Percentiles rank a stretch among this genome's conserved stretches.
These are phyloP conservation scores for Rousettus leschenaultii DNA, from an alignment of 2,113 vertebrate species.

Conservation along the genomic window DNA sequence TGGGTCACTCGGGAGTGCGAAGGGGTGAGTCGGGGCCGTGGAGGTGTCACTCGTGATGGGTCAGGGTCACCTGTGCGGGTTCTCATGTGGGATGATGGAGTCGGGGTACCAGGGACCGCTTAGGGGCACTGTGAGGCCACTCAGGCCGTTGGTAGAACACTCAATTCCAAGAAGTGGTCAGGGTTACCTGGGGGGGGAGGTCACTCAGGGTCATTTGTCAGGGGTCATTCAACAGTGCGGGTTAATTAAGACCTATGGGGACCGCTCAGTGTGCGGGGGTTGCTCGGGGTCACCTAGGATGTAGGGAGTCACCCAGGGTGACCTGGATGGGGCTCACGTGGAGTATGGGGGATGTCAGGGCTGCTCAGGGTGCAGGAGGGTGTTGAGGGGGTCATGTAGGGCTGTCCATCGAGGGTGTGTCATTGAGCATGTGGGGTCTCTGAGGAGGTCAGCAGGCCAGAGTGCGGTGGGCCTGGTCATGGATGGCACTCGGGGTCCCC, in stretches of 20 bases:
- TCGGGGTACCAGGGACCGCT: not conserved
- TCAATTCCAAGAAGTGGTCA: not conserved
- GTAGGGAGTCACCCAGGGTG: not conserved
- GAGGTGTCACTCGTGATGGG: not conserved
- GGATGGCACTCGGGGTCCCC: not conserved
- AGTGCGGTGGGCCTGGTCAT: not conserved
- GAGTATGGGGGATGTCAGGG: not conserved
- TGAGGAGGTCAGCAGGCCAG: not conserved
- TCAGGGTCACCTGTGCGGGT: not conserved
- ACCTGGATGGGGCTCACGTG: not conserved
- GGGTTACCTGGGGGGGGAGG: not conserved
- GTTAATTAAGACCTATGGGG: not conserved
- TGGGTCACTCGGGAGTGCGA: not conserved
- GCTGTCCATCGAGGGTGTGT: not conserved
- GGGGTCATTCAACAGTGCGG: not conserved
- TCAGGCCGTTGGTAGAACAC: not conserved
- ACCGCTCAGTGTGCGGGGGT: not conserved
- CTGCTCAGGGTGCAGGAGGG: not conserved
- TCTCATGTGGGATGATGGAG: not conserved
- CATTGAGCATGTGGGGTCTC: not conserved
- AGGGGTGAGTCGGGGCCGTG: not conserved
- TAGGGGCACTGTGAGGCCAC: not conserved
- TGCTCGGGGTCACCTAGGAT: not conserved
- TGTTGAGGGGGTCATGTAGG: not conserved
- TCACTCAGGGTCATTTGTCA: not conserved